Base-by-base conservation (phyloP, 2,797 vertebrate genomes). In the Rhynchonycteris naso region DNA sequence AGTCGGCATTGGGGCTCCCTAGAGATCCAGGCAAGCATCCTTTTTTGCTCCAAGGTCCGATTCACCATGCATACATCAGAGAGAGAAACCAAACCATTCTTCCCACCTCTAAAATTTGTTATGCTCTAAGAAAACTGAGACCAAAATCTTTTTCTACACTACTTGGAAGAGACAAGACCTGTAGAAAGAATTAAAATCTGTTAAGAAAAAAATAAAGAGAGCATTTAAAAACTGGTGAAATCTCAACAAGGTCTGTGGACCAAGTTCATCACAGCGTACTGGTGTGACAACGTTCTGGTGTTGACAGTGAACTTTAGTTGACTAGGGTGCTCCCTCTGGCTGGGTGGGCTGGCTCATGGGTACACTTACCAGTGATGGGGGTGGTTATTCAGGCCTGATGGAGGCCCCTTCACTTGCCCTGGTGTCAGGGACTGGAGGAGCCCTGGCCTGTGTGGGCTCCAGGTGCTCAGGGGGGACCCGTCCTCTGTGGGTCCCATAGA, bases 371-470 rank as follows among this genome's bases (percentile, higher is more conserved):
- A n/a, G 38, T 47, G 38, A 81, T 15, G 28, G 28, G 18, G 47
- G 7, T 3, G 1, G 3, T 13, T 30, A 15, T 5, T 38, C 18
- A 38, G 22, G 58, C 11, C 61, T 16, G 26, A 0, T 0, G 1
- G 72, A 26, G 22, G 52, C 52, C 5, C 21, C 66, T 7, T 4
- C 52, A 18, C 0, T 0, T 3, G 6, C 2, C 26, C 38, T 19
- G 50, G 12, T 15, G 69, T 2, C 24, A 1, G 56, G 7, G 22
- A 24, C 71, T 54, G 2, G 14, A 10, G 22, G 54, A 22, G 21
- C 7, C 30, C 68, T 13, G 58, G 58, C 22, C 12, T 2, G 38
- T 54, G 10, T 0, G 4, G 43, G 68, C 69, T 61, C 30, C 18
- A 0, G 0, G 61, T 4, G 10, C 56, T 68, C 28, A 2, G 30